A percentile compares a stretch with the other conserved stretches of the same genome.
Evolutionary conservation across 2,888 invertebrate genomes (phyloP).

Genomic region (Erannis defoliaria): DNA sequence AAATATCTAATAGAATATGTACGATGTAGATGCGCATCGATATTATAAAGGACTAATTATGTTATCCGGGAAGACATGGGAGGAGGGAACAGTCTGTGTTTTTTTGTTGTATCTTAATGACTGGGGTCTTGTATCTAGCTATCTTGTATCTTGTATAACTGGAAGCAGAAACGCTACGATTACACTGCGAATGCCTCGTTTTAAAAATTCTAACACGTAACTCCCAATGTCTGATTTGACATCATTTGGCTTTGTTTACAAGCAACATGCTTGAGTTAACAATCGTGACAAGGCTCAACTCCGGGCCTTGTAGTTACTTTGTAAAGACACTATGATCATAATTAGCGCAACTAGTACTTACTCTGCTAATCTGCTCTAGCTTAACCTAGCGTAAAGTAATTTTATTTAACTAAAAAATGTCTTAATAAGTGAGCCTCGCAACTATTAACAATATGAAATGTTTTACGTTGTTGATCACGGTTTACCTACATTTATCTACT

Average conservation of each 20-base stretch:
- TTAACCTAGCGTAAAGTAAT: not conserved
- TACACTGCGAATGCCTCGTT: not conserved
- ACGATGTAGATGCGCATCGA: not conserved
- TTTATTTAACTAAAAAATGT: not conserved
- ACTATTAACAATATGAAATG: not conserved
- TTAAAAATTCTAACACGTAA: slow-evolving; percentile 28
- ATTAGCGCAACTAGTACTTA: slow-evolving; percentile 1
- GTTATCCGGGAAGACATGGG: too few relatives aligned
- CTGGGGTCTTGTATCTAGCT: too few relatives aligned
- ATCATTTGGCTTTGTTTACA: slow-evolving; percentile 19
- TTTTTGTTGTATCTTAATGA: not conserved
- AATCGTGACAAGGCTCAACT: slow-evolving; percentile 19
- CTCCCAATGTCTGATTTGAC: slow-evolving; percentile 36
- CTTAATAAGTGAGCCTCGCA: not conserved
- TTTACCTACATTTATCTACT: too few relatives aligned
- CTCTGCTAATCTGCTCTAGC: not conserved
- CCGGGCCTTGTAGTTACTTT: not conserved
- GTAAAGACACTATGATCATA: not conserved
- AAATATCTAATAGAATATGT: not conserved
- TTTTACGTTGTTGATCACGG: not conserved
- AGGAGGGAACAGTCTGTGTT: too few relatives aligned
- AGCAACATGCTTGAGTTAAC: slow-evolving; percentile 25
- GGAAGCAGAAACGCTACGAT: not conserved
- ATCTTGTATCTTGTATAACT: not conserved
- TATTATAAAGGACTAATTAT: too few relatives aligned